Percentiles rank a stretch among this genome's conserved stretches.
phyloP scores from a whole-genome alignment of 1,140 invertebrate genomes.

The Phymastichus coffea region DNA sequence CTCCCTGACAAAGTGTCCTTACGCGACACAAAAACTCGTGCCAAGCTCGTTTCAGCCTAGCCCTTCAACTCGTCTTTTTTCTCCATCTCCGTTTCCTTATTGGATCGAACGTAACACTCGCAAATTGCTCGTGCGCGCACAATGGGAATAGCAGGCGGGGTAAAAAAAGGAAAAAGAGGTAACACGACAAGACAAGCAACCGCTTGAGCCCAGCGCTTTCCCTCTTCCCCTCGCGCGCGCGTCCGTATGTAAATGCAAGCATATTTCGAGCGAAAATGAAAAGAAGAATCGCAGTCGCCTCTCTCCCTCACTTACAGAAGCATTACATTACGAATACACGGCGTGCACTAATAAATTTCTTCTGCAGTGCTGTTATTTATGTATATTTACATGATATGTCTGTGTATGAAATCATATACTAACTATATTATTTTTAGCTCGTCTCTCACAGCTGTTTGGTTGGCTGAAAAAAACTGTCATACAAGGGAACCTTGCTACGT shows the following conservation, averaged over 20 bases:
- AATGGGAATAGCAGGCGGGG: background rate
- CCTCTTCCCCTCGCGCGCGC: background rate
- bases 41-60: background rate
- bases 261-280: too few relatives aligned
- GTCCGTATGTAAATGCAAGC: conserved; percentile 19
- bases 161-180: background rate
- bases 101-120: conserved; percentile 1
- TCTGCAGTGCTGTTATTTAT: conserved; percentile 27
- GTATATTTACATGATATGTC: conserved; percentile 4
- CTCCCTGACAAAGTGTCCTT: conserved; percentile 4
- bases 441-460: conserved; percentile 55
- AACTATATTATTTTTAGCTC: conserved; percentile 58
- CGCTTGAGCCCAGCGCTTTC: background rate
- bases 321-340: too few relatives aligned
- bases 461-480: conserved; percentile 59
- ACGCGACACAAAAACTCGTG: background rate
- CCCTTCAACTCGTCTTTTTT: background rate
- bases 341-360: too few relatives aligned
- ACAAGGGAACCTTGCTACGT: conserved; percentile 60
- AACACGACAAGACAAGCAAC: background rate
- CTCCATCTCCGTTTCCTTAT: conserved; percentile 20
- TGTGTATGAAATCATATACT: too few relatives aligned
- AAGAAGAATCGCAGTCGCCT: too few relatives aligned
- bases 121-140: conserved; percentile 7
- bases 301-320: too few relatives aligned